Base-by-base conservation (phyloP, 2,113 vertebrate species). In the Lophius piscatorius region DNA sequence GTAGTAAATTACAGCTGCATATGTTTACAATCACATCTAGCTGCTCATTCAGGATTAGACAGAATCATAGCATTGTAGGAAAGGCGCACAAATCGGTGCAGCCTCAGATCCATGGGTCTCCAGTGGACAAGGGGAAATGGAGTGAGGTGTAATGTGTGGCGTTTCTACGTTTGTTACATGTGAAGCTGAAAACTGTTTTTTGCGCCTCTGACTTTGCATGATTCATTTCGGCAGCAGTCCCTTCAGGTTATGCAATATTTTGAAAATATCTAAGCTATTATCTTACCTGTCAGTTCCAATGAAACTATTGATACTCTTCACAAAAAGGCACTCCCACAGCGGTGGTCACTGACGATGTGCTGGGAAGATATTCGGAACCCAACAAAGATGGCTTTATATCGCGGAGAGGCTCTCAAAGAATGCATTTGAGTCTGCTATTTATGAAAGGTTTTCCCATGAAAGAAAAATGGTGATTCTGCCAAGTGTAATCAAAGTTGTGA, bases 1-100 rank as follows among this genome's bases (percentile, higher is more conserved):
- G 24, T 21, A n/a, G 31, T 38, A 38, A 47, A 36, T 40, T 14
- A 33, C 28, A 56, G 36, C 34, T 23, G 20, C 22, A 31, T 34
- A 12, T 62, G 52, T 70, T 73, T 26, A 45, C 9, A 10, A 28
- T 46, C 39, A 23, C 28, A 10, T 58, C 1, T 31, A 26, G 28
- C 23, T 39, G 35, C 36, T 33, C 28, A 52, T 45, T 14, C 12
- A 23, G 20, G 20, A 41, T 45, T 26, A 26, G 38, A 59, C 17
- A n/a, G 29, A 41, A 38, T 47, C 29, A 40, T 26, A 46, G 18
- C 17, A 6, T 12, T 44, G 36, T 22, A 21, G 6, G 12, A 44
- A 45, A 45, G 9, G 3, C 33, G n/a, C 42, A 51, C 5, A 44
- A 18, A 34, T 46, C 12, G 10, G 2, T 14, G 11, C 29, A 18